phyloP scores from a whole-genome alignment of 2,113 vertebrate species.

The Copsychus sechellarum region DNA sequence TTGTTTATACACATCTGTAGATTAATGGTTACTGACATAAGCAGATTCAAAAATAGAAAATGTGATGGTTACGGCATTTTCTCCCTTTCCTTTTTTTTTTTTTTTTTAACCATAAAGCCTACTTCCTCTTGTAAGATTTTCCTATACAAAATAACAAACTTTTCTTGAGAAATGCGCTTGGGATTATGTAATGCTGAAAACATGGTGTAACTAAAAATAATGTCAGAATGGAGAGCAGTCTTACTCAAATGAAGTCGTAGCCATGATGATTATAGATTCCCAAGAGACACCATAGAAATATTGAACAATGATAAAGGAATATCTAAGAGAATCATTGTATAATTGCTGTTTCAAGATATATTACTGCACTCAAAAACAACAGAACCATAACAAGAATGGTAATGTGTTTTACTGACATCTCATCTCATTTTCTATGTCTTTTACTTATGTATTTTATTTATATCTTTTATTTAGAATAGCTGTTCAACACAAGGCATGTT shows the following conservation, averaged over 20 bases:
- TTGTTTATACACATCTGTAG: background rate
- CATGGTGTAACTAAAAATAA: background rate
- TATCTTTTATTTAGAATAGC: background rate
- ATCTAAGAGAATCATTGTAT: background rate
- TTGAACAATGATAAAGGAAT: background rate
- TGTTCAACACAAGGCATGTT: background rate
- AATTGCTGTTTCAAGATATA: background rate
- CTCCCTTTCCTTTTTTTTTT: no score
- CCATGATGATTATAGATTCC: background rate
- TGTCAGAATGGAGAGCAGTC: rapidly evolving
- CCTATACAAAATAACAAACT: background rate
- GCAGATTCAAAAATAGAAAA: constrained; percentile 23
- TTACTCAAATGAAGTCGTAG: background rate
- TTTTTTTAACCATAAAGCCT: rapidly evolving
- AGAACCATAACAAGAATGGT: rapidly evolving
- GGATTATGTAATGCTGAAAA: background rate
- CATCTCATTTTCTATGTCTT: background rate
- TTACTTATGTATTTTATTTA: background rate
- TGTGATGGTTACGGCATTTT: background rate
- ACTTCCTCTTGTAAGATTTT: background rate
- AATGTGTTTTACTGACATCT: background rate
- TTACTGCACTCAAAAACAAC: background rate
- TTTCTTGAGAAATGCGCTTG: background rate
- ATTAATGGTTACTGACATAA: constrained; percentile 12
- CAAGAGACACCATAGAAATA: background rate